Conservation (phyloP, 2,888 invertebrate species). For the Xanthostigma xanthostigma region DNA sequence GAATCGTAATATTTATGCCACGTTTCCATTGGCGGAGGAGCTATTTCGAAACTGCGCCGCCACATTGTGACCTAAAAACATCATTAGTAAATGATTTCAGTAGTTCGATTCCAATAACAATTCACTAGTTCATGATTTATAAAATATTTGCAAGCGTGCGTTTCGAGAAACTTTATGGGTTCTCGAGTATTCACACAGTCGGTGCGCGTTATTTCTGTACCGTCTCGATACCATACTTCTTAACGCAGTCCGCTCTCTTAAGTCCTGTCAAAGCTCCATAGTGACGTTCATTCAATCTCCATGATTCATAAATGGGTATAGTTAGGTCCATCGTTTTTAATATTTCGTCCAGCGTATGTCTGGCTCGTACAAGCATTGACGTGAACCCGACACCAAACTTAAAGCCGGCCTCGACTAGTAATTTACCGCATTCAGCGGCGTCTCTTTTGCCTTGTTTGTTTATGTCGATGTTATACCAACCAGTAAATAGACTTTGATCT, state of each 20-base stretch:
- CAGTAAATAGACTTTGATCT: slow-evolving; percentile 26
- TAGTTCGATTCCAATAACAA: too few species aligned
- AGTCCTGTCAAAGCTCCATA: slow-evolving; percentile 76
- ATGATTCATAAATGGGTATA: slow-evolving; percentile 55
- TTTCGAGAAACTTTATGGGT: too few species aligned
- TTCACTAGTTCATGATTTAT: too few species aligned
- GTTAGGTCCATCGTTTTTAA: slow-evolving; percentile 49
- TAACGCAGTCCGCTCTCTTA: slow-evolving; percentile 72
- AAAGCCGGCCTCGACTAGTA: slow-evolving; percentile 50
- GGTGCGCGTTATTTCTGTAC: slow-evolving; percentile 24
- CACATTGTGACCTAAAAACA: slow-evolving; percentile 55
- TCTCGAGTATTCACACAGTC: neutral
- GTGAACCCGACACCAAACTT: slow-evolving; percentile 70
- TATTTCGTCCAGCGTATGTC: slow-evolving; percentile 53
- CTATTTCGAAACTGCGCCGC: slow-evolving; percentile 69
- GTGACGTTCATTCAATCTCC: slow-evolving; percentile 78
- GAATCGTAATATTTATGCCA: slow-evolving; percentile 58
- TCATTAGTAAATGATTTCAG: neutral
- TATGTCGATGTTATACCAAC: slow-evolving; percentile 28
- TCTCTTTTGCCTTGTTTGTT: slow-evolving; percentile 44
- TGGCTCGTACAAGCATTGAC: slow-evolving; percentile 63
- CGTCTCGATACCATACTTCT: slow-evolving; percentile 72
- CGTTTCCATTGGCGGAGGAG: slow-evolving; percentile 67
- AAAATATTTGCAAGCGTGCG: too few species aligned
- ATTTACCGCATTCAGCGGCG: slow-evolving; percentile 55